phyloP scores from a whole-genome alignment of 1,140 invertebrate genomes.

The Penaeus vannamei region DNA sequence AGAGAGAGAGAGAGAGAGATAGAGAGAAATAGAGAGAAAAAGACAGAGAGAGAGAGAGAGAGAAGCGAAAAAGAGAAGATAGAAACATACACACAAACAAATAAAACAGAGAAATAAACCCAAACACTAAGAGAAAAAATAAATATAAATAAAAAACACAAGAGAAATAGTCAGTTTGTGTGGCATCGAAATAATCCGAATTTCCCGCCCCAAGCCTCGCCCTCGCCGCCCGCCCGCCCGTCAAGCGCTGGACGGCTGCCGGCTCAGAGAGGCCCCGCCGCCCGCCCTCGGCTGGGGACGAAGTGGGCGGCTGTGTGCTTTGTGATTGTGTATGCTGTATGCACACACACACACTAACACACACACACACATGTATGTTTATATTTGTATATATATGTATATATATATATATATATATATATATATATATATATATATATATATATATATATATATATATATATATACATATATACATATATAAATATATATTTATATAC shows the following conservation, averaged over 20 bases:
- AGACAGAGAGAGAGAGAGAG: not conserved
- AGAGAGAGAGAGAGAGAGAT: not conserved
- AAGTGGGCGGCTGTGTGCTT: not conserved
- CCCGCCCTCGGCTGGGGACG: too few species aligned
- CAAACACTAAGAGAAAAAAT: not conserved
- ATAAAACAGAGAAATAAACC: too few species aligned
- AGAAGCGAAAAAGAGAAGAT: too few species aligned
- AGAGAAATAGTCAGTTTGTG: not conserved
- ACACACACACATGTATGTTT: constrained; percentile 21
- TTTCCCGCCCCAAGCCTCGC: too few species aligned
- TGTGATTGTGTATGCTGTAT: not conserved
- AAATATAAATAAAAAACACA: not conserved
- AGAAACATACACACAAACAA: not conserved
- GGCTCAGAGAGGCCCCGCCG: too few species aligned
- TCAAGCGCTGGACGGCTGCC: too few species aligned
- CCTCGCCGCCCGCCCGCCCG: too few species aligned
- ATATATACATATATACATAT: constrained; percentile 29
- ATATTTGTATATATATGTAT: constrained; percentile 26
- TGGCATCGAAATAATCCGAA: too few species aligned
- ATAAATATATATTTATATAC: constrained; percentile 22
- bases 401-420: constrained; percentile 30
- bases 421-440: constrained; percentile 33
- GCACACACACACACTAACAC: not conserved
- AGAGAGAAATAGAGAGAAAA: constrained; percentile 10
- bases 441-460: constrained; percentile 29